Conservation (phyloP, 2,797 vertebrate species). For the Xiphorhynchus erythropygius region DNA sequence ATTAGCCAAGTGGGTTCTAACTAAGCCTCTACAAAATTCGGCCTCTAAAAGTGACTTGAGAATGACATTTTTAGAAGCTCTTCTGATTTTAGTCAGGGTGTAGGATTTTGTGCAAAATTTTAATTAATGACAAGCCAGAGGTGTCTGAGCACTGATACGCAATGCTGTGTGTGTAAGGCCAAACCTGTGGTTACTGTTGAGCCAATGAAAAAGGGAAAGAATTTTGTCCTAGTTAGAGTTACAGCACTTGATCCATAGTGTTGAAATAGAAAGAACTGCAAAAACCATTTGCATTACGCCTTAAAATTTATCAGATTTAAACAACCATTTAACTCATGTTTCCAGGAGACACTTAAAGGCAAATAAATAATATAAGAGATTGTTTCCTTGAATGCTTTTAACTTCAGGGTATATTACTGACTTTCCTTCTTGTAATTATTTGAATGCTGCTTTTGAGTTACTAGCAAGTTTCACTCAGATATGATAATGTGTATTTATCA, state of each 20-base stretch:
- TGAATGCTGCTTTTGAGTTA: not conserved
- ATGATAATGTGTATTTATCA: not conserved
- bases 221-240: not conserved
- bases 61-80: not conserved
- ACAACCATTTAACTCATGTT: not conserved
- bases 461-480: not conserved
- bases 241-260: not conserved
- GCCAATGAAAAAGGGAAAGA: not conserved
- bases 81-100: not conserved
- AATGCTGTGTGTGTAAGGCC: rapidly evolving
- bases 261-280: conserved; percentile 38
- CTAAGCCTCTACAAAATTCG: not conserved
- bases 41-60: not conserved
- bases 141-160: not conserved
- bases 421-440: not conserved
- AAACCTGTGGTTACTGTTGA: not conserved
- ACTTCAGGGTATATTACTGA: not conserved
- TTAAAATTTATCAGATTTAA: not conserved
- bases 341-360: not conserved
- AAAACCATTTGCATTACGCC: conserved; percentile 9
- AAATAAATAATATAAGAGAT: not conserved
- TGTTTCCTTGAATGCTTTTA: not conserved
- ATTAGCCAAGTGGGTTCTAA: not conserved
- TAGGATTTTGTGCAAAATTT: not conserved
- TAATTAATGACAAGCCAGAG: not conserved